Conservation (phyloP, 1,140 invertebrate species). For the Microplitis demolitor region DNA sequence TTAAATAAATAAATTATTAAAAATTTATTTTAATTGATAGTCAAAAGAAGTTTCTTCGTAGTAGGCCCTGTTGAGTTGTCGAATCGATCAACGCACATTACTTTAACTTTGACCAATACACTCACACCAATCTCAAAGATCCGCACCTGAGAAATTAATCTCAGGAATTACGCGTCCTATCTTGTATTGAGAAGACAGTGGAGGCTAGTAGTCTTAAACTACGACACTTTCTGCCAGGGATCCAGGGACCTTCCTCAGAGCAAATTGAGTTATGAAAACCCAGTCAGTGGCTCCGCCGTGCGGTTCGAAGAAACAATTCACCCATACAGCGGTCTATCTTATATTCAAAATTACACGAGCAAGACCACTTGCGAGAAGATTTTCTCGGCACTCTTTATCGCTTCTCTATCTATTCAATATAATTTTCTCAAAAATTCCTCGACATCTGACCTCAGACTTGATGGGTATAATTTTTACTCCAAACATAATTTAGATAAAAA, state of each 20-base stretch:
- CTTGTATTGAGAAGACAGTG: slow-evolving; percentile 29
- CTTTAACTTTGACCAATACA: slow-evolving; percentile 48
- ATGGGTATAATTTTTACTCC: neutral
- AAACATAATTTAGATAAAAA: too few species aligned
- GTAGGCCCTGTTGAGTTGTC: slow-evolving; percentile 46
- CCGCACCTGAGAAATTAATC: slow-evolving; percentile 23
- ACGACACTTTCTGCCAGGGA: slow-evolving; percentile 43
- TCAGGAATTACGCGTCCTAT: slow-evolving; percentile 29
- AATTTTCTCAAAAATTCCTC: too few species aligned
- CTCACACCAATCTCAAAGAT: slow-evolving; percentile 41
- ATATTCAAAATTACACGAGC: slow-evolving; percentile 6
- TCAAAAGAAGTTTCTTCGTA: slow-evolving; percentile 34
- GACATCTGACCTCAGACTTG: neutral
- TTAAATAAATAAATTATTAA: too few species aligned
- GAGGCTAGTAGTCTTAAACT: slow-evolving; percentile 39
- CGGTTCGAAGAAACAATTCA: slow-evolving; percentile 35
- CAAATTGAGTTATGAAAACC: slow-evolving; percentile 39
- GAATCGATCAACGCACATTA: slow-evolving; percentile 35
- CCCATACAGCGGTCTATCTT: fast-evolving
- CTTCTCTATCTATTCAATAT: too few species aligned
- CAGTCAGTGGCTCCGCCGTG: slow-evolving; percentile 44
- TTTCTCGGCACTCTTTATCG: too few species aligned
- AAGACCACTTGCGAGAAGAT: too few species aligned
- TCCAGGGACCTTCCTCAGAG: slow-evolving; percentile 53
- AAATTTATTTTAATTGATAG: too few species aligned